Conservation (phyloP, 2,797 vertebrate species). For the Sebastolobus altivelis region DNA sequence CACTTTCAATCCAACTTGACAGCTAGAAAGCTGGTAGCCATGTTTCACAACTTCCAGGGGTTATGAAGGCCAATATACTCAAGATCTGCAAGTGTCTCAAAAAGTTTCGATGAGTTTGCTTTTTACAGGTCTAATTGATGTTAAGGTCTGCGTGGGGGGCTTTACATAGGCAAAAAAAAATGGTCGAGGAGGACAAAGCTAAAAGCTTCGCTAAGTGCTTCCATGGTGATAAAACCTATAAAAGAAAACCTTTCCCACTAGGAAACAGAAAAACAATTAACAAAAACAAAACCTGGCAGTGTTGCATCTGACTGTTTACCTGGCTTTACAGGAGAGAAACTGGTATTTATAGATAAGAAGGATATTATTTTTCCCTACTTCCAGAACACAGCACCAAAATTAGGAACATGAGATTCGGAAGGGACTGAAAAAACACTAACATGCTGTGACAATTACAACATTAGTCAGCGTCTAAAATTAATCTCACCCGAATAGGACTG, state of each 20-base stretch:
- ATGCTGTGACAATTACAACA: conserved; percentile 71
- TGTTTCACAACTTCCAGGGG: neutral
- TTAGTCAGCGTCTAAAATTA: conserved; percentile 74
- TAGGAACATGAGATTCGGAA: conserved; percentile 60
- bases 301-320: conserved; percentile 43
- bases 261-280: conserved; percentile 62
- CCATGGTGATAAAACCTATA: conserved; percentile 38
- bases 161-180: conserved; percentile 28
- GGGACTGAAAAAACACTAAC: conserved; percentile 58
- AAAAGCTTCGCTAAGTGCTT: conserved; percentile 52
- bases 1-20: conserved; percentile 1
- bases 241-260: conserved; percentile 23
- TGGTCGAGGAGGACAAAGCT: conserved; percentile 46
- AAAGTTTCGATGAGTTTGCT: conserved; percentile 26
- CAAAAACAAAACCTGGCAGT: conserved; percentile 52
- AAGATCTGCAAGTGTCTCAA: conserved; percentile 22
- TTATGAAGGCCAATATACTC: neutral
- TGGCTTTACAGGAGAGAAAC: conserved; percentile 36
- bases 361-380: neutral
- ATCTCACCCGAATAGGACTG: conserved; percentile 60
- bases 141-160: conserved; percentile 19
- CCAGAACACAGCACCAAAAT: conserved; percentile 28
- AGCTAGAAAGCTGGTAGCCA: neutral
- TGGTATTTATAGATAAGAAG: conserved; percentile 49
- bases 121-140: conserved; percentile 33